These are phyloP conservation scores for Melieria crassipennis DNA, from an alignment of 2,888 invertebrate species.

Conservation along the genomic window DNA sequence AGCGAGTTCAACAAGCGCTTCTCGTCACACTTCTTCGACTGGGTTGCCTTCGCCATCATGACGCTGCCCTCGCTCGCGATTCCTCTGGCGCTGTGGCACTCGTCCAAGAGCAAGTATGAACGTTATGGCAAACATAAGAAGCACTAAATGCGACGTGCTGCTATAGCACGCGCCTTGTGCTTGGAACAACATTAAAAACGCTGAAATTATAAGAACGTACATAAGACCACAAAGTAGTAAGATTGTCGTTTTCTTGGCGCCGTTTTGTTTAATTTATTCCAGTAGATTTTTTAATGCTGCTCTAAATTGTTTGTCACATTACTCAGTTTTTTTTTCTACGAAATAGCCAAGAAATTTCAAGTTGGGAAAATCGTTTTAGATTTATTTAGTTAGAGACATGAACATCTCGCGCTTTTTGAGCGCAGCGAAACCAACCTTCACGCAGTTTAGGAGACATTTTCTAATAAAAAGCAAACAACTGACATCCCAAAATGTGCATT, in stretches of 20 bases:
- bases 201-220: too few relatives aligned
- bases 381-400: slow-evolving; percentile 47
- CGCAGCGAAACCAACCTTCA: not conserved
- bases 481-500: too few relatives aligned
- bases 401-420: not conserved
- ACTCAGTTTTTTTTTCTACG: not conserved
- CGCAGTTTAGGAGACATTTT: not conserved
- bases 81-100: slow-evolving; percentile 93
- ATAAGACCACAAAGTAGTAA: too few relatives aligned
- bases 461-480: slow-evolving; percentile 13
- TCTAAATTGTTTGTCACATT: too few relatives aligned
- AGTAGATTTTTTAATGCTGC: too few relatives aligned
- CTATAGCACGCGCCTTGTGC: too few relatives aligned
- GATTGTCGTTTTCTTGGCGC: too few relatives aligned
- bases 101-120: slow-evolving; percentile 95
- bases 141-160: slow-evolving; percentile 54
- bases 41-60: slow-evolving; percentile 97
- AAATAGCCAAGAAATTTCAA: not conserved
- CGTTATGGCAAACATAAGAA: slow-evolving; percentile 80
- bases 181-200: too few relatives aligned
- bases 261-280: too few relatives aligned
- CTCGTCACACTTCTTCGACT: slow-evolving; percentile 96
- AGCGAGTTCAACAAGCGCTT: slow-evolving; percentile 95
- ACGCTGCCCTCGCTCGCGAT: slow-evolving; percentile 93
- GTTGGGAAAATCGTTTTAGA: slow-evolving; percentile 58